Evolutionary conservation across 1,140 invertebrate species (phyloP).

Genomic region (Drosophila lacertosa): DNA sequence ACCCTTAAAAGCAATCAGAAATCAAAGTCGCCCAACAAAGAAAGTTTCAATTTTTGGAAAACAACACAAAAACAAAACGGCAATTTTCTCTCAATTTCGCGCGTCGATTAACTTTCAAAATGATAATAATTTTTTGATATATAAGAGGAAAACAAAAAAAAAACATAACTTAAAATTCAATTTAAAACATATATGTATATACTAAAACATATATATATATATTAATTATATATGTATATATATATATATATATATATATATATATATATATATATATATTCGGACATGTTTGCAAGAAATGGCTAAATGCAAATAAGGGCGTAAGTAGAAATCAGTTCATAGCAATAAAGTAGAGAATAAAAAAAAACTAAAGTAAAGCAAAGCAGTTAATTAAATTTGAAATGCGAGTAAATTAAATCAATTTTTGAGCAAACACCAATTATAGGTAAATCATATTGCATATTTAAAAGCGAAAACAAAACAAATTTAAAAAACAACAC

Average conservation of each 20-base stretch:
- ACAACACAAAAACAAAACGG: constrained; percentile 3
- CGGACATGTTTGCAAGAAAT: constrained; percentile 32
- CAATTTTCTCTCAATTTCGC: constrained; percentile 52
- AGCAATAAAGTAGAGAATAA: constrained; percentile 45
- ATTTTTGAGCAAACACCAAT: constrained; percentile 74
- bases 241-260: constrained; percentile 22
- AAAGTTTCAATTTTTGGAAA: not conserved
- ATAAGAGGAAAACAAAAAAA: constrained; percentile 19
- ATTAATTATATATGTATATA: constrained; percentile 49
- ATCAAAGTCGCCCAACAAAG: constrained; percentile 31
- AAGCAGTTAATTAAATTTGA: constrained; percentile 14
- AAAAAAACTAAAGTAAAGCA: constrained; percentile 4
- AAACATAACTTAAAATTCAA: constrained; percentile 18
- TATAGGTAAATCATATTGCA: constrained; percentile 63
- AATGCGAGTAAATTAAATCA: constrained; percentile 39
- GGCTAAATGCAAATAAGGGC: constrained; percentile 49
- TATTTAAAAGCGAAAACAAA: constrained; percentile 19
- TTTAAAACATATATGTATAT: constrained; percentile 42
- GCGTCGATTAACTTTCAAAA: constrained; percentile 70
- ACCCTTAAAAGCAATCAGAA: constrained; percentile 41
- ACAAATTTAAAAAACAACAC: constrained; percentile 43
- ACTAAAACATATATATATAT: constrained; percentile 52
- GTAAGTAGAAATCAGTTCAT: constrained; percentile 68
- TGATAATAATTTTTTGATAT: constrained; percentile 82
- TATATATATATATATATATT: constrained; percentile 34